phyloP scores from a whole-genome alignment of 92 coral and sea anemone species.

The Pocillopora meandrina region DNA sequence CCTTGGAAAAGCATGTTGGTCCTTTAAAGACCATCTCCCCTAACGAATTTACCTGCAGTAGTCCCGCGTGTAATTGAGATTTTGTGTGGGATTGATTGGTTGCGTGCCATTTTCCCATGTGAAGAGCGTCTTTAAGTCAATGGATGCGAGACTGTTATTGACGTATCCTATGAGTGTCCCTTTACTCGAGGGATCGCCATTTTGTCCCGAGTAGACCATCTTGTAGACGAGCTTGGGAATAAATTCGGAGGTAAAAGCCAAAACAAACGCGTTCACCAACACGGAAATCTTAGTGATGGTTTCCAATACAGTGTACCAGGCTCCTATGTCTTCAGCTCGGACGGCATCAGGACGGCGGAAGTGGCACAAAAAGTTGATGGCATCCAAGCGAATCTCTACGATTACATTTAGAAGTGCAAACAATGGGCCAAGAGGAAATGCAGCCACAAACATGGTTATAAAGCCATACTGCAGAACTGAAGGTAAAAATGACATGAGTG shows the following conservation, averaged over 20 bases:
- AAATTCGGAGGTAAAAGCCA: conserved; percentile 90
- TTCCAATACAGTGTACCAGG: conserved; percentile 77
- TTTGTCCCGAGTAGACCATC: conserved; percentile 32
- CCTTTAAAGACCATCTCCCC: too few species aligned
- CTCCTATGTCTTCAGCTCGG: conserved; percentile 92
- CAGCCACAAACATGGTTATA: conserved; percentile 96
- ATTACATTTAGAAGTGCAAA: conserved; percentile 86
- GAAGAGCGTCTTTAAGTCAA: conserved; percentile 45
- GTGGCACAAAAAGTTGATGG: conserved; percentile 91
- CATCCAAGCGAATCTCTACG: conserved; percentile 89
- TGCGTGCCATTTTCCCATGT: conserved; percentile 61
- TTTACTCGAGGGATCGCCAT: conserved; percentile 15
- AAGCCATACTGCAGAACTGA: conserved; percentile 94
- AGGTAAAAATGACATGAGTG: not conserved
- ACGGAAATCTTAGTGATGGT: conserved; percentile 71
- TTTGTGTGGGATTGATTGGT: conserved; percentile 61
- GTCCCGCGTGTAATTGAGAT: conserved; percentile 60
- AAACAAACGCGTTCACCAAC: conserved; percentile 82
- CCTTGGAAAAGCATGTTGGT: too few species aligned
- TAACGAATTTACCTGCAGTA: conserved; percentile 27
- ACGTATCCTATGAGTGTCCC: conserved; percentile 70
- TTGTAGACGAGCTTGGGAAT: conserved; percentile 79
- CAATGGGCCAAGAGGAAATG: conserved; percentile 92
- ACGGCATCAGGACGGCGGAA: conserved; percentile 87
- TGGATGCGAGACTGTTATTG: conserved; percentile 66